phyloP scores from a whole-genome alignment of 2,888 invertebrate genomes.

The Eupithecia inturbata region DNA sequence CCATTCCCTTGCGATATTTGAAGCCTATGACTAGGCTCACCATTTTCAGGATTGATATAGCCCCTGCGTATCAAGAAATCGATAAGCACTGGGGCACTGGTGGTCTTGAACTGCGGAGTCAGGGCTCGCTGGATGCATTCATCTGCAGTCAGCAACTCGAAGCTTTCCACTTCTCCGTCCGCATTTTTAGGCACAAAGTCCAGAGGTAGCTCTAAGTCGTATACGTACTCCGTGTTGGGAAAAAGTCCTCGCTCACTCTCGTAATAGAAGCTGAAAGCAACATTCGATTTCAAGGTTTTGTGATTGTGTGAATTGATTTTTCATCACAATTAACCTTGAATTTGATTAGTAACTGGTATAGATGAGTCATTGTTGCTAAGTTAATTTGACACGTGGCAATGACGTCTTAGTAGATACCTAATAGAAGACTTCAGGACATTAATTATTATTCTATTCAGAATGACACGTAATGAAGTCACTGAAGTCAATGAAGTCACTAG shows the following conservation, averaged over 20 bases:
- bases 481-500: no score
- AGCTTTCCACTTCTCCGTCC: constrained; percentile 97
- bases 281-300: constrained; percentile 13
- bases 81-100: constrained; percentile 94
- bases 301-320: constrained; percentile 9
- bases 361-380: neutral
- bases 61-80: constrained; percentile 97
- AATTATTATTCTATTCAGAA: neutral
- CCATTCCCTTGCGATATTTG: neutral
- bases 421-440: neutral
- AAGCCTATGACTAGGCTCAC: constrained; percentile 69
- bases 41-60: constrained; percentile 94
- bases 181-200: constrained; percentile 96
- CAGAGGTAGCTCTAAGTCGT: constrained; percentile 94
- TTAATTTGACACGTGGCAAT: constrained; percentile 5
- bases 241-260: constrained; percentile 96
- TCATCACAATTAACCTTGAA: constrained; percentile 18
- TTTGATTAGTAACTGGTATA: constrained; percentile 5
- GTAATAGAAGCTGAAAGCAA: constrained; percentile 89
- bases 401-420: neutral
- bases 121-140: constrained; percentile 93
- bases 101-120: constrained; percentile 95
- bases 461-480: neutral
- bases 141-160: constrained; percentile 92
- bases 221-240: constrained; percentile 97